Evolutionary conservation across 2,888 invertebrate genomes (phyloP).

Genomic region (Trachelus stipa): DNA sequence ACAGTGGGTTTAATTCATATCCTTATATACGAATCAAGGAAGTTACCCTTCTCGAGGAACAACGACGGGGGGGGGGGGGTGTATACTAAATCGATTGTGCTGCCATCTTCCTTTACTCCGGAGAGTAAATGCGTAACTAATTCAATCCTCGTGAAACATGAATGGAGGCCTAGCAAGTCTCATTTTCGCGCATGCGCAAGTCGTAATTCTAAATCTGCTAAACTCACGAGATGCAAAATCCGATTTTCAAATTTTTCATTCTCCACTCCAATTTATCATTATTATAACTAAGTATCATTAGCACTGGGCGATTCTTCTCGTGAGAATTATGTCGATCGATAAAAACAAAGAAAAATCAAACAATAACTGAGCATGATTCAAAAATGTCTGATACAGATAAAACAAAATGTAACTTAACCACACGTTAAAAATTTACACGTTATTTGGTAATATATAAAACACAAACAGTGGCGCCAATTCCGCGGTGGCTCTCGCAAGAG

Average conservation of each 20-base stretch:
- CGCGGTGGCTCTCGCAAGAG: constrained; percentile 65
- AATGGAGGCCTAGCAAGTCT: not conserved
- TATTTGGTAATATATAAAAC: constrained; percentile 12
- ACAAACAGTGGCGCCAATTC: constrained; percentile 36
- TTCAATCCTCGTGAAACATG: not conserved
- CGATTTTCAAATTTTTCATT: not conserved
- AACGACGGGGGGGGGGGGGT: not conserved
- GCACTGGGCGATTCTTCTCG: not conserved
- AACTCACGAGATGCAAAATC: not conserved
- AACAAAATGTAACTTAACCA: not conserved
- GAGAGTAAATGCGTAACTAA: not conserved
- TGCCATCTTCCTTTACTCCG: not conserved
- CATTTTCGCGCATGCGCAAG: not conserved
- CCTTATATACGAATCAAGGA: not conserved
- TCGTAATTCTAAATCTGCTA: not conserved
- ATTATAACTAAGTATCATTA: not conserved
- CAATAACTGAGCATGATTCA: not conserved
- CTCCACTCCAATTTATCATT: not conserved
- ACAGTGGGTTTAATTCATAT: not conserved
- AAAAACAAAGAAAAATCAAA: not conserved
- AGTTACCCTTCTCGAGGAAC: not conserved
- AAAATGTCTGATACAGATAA: not conserved
- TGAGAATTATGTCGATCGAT: not conserved
- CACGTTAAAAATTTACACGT: not conserved
- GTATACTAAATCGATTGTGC: not conserved